These are phyloP conservation scores for Ditylenchus weischeri DNA, from an alignment of 2,888 invertebrate genomes.

Conservation along the genomic window DNA sequence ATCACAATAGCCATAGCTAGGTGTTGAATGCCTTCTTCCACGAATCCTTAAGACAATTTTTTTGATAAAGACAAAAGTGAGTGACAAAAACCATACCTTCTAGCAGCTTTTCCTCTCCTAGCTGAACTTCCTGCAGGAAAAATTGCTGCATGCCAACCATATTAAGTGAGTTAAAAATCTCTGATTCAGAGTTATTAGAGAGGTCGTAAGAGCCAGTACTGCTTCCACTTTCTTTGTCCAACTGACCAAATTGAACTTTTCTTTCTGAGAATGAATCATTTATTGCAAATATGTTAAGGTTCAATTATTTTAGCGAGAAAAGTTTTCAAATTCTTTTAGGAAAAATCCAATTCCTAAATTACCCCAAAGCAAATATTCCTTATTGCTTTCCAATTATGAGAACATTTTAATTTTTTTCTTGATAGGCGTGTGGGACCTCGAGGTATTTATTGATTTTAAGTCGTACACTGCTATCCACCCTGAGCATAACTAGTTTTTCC, in stretches of 20 bases:
- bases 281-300: too few species aligned
- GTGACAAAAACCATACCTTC: constrained; percentile 2
- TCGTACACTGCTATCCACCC: too few species aligned
- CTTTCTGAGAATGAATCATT: background rate
- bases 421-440: too few species aligned
- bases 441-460: too few species aligned
- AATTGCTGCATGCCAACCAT: constrained; percentile 2
- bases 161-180: background rate
- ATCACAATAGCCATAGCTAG: constrained; percentile 8
- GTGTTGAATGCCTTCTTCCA: constrained; percentile 14
- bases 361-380: too few species aligned
- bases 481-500: too few species aligned
- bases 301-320: too few species aligned
- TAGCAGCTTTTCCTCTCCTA: constrained; percentile 13
- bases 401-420: too few species aligned
- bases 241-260: background rate
- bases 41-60: constrained; percentile 1
- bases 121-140: constrained; percentile 16
- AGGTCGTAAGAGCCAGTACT: background rate
- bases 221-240: background rate
- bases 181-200: background rate
- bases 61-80: background rate
- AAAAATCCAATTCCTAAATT: too few species aligned
- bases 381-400: too few species aligned
- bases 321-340: too few species aligned